Base-by-base conservation (phyloP, 2,888 invertebrate species). In the Machimus rusticus region DNA sequence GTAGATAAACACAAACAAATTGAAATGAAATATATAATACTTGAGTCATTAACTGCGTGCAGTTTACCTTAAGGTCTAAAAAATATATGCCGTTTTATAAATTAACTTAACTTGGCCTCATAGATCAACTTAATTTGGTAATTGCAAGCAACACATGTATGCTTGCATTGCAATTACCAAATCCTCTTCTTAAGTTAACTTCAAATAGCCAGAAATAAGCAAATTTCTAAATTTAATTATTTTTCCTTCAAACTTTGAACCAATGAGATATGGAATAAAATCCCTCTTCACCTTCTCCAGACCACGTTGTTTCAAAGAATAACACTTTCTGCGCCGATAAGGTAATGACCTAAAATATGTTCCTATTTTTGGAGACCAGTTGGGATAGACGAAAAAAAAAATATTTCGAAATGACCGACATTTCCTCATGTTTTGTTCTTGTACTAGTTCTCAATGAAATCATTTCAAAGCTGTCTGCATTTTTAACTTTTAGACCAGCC, bases 351-450 rank as follows among this genome's bases (percentile, higher is more conserved):
- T 43, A 78, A 78, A 23, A 46, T 4, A 23, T n/a, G 78, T 78
- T 78, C 78, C 28, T 9, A 78, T 78, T 78, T 46, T 46, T 46
- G 8, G n/a, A 46, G 46, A 43, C 78, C 78, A 78, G 78, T 46
- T 78, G 43, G 46, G 8, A 43, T 6, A 23, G 23, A 43, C 19
- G 16, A 43, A 28, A 78, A 51, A 43, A 46, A 46, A 46, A 3
- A 51, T 51, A 46, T 78, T 78, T 78, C 78, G 78, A 43, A 23
- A 78, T 46, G 78, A 43, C 78, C 78, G 23, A 78, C 78, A 23
- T 78, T 78, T 74, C 4, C 16, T 51, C n/a, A 51, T 51, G 6
- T 51, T 51, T 51, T 51, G 19, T 51, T 51, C 51, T 51, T 51
- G n/a, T 51, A 51, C 51, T 51, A 51, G 51, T 51, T 51, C 51